Base-by-base conservation (phyloP, 2,113 vertebrate genomes). In the Myotis brandtii region DNA sequence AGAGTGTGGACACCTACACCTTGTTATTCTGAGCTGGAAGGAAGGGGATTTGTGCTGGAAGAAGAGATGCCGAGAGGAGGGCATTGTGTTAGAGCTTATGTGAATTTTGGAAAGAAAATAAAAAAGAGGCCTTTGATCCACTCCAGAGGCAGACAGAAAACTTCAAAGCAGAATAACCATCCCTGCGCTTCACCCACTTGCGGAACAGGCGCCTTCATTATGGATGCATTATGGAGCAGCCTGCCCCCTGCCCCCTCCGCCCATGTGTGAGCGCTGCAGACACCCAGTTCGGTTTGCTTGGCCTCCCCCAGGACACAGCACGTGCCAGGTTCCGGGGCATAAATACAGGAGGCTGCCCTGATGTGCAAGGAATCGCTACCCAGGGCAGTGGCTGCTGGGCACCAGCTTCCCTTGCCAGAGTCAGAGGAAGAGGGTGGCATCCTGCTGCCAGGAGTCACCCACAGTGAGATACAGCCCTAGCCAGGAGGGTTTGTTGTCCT, bases 161-260 rank as follows among this genome's bases (percentile, higher is more conserved):
- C 97, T 98, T 98, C 98, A 98, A 98, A 98, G 98, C 96, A 88
- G 43, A 98, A 96, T 59, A 87, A 97, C 97, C 96, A 96, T 96
- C 94, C 87, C 48, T 9, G 0, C 37, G 90, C 96, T 98, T 97
- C 96, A 69, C 85, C 91, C 83, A 62, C 89, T 94, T 92, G 97
- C 93, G 86, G 94, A 83, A 86, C 91, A 96, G 16, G 76, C 82
- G 32, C 48, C 92, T 97, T 93, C 91, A 97, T 97, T 67, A n/a
- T 14, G 64, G 64, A n/a, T 97, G 92, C 91, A 97, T 97, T 3
- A 8, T 67, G 64, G 32, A 67, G 97, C 91, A 92, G 92, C 59
- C 66, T 93, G 20, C 1, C 7, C 80, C 96, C 23, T 59, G 56
- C 23, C 59, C 59, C 10, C 64, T n/a, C 69, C 27, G 72, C 70